Conservation (phyloP, 2,113 vertebrate genomes). For the Ceyx melanurus region DNA sequence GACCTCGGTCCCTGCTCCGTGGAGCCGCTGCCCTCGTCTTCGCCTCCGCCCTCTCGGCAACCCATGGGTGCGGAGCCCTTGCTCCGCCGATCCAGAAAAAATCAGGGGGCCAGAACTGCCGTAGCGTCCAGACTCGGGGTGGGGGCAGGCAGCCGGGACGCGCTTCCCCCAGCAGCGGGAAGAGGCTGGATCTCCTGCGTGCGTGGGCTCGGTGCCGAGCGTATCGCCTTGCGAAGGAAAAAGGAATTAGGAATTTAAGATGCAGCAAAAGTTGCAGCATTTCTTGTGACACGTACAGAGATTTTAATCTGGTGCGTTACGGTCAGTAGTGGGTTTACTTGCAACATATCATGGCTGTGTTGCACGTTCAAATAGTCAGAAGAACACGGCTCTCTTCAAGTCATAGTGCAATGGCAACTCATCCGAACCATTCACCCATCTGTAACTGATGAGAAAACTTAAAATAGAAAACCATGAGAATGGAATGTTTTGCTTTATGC, state of each 20-base stretch:
- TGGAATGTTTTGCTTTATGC: background rate
- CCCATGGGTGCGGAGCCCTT: background rate
- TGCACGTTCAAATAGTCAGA: fast-evolving
- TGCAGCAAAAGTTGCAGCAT: background rate
- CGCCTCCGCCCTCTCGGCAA: background rate
- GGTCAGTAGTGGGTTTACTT: background rate
- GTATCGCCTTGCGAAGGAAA: fast-evolving
- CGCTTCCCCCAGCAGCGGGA: background rate
- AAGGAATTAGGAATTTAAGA: background rate
- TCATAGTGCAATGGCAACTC: background rate
- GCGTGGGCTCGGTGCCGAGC: background rate
- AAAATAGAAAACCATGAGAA: background rate
- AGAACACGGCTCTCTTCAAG: background rate
- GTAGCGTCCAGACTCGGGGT: too few species aligned
- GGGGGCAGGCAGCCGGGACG: too few species aligned
- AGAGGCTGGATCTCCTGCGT: fast-evolving
- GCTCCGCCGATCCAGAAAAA: background rate
- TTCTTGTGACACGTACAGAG: fast-evolving
- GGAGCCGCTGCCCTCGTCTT: background rate
- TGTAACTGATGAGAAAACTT: background rate
- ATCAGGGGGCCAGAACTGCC: background rate
- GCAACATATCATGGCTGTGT: background rate
- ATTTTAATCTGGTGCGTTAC: fast-evolving
- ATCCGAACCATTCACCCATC: background rate
- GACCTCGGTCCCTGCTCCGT: background rate